These are phyloP conservation scores for Cryptosula pallasiana DNA, from an alignment of 2,888 invertebrate genomes.

Conservation along the genomic window DNA sequence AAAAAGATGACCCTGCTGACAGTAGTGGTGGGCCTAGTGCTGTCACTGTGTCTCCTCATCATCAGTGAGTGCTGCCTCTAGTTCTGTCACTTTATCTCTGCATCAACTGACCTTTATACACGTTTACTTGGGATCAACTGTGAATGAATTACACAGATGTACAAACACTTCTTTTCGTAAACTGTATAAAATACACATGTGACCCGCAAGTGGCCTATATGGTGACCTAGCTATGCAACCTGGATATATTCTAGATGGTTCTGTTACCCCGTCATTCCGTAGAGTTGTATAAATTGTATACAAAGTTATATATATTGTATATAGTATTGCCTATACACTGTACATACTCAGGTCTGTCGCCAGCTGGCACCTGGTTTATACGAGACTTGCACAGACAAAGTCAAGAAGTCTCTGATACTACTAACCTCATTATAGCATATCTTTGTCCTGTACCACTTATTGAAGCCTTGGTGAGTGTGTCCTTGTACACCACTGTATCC, in stretches of 20 bases:
- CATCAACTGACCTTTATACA: background rate
- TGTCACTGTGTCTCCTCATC: background rate
- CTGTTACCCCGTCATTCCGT: no score
- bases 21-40: background rate
- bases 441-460: conserved; percentile 5
- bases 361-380: conserved; percentile 16
- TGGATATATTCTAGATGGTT: no score
- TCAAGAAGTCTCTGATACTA: conserved; percentile 12
- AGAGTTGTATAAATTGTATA: no score
- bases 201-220: no score
- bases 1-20: background rate
- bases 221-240: no score
- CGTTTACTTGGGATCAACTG: background rate
- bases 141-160: background rate
- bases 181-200: no score
- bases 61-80: background rate
- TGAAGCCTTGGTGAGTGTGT: conserved; percentile 21
- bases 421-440: background rate
- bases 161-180: no score
- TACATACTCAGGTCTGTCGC: conserved; percentile 15
- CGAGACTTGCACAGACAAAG: background rate
- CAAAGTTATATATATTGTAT: no score
- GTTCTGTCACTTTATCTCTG: no score
- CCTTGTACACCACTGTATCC: no score
- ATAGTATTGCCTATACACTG: background rate